A percentile compares a stretch with the other conserved stretches of the same genome.
Conservation (phyloP, 2,888 invertebrate species). For the Crepidodera aurea region DNA sequence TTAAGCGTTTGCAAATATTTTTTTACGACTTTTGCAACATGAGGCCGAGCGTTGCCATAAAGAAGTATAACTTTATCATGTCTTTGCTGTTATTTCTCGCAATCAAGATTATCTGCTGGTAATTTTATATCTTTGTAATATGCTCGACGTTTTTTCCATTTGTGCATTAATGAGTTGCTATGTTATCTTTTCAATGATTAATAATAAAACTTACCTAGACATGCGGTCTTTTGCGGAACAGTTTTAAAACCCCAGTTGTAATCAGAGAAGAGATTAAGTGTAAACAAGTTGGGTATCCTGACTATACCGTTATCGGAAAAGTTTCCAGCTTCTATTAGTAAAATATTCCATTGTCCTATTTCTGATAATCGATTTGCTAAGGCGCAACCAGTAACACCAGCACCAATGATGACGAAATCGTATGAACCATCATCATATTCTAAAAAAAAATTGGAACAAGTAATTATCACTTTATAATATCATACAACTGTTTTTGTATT, state of each 20-base stretch:
- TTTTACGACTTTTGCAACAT: too few relatives aligned
- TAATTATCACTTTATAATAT: too few relatives aligned
- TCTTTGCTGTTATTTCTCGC: too few relatives aligned
- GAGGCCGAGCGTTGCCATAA: too few relatives aligned
- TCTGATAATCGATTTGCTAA: conserved; percentile 36
- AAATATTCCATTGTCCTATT: conserved; percentile 27
- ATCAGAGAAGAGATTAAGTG: neutral
- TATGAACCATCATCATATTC: conserved; percentile 4
- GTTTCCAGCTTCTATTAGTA: conserved; percentile 35
- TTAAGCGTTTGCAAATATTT: too few relatives aligned
- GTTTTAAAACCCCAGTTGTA: conserved; percentile 36
- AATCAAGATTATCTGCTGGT: too few relatives aligned
- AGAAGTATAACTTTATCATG: too few relatives aligned
- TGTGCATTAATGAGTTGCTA: too few relatives aligned
- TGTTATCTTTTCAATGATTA: too few relatives aligned
- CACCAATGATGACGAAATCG: conserved; percentile 38
- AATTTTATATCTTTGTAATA: too few relatives aligned
- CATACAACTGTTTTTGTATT: too few relatives aligned
- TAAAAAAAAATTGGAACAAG: neutral
- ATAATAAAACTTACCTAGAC: conserved; percentile 22
- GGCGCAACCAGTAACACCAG: conserved; percentile 33
- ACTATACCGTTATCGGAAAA: conserved; percentile 27
- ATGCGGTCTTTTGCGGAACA: conserved; percentile 31
- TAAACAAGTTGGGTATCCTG: conserved; percentile 56
- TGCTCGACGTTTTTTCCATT: too few relatives aligned